Evolutionary conservation across 2,888 invertebrate genomes (phyloP).

Genomic region (Phasia obesa): DNA sequence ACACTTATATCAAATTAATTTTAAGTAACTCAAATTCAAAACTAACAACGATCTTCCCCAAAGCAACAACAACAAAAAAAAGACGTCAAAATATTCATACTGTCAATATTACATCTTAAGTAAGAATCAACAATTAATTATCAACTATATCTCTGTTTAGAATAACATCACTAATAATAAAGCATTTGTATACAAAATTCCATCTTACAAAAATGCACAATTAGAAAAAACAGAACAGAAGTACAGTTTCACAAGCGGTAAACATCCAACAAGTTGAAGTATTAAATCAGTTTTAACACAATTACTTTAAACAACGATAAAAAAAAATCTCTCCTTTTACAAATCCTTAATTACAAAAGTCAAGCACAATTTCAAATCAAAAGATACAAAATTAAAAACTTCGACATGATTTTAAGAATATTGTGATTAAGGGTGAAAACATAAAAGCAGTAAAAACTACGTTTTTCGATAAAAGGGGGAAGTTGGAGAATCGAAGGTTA

Average conservation of each 20-base stretch:
- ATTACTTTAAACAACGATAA: slow-evolving; percentile 50
- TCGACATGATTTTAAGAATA: slow-evolving; percentile 73
- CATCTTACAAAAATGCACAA: slow-evolving; percentile 64
- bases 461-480: slow-evolving; percentile 25
- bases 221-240: slow-evolving; percentile 30
- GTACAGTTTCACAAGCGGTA: slow-evolving; percentile 6
- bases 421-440: slow-evolving; percentile 60
- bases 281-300: slow-evolving; percentile 35
- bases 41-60: slow-evolving; percentile 71
- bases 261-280: slow-evolving; percentile 12
- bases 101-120: slow-evolving; percentile 58
- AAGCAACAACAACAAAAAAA: slow-evolving; percentile 20
- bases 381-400: slow-evolving; percentile 40
- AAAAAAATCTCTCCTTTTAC: neutral
- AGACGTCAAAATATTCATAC: slow-evolving; percentile 69
- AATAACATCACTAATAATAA: slow-evolving; percentile 11
- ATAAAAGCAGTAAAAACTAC: slow-evolving; percentile 24
- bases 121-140: slow-evolving; percentile 35
- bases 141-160: slow-evolving; percentile 40
- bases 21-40: slow-evolving; percentile 70
- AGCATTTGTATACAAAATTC: slow-evolving; percentile 65
- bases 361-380: slow-evolving; percentile 51
- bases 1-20: slow-evolving; percentile 61
- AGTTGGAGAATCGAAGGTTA: slow-evolving; percentile 22
- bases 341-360: slow-evolving; percentile 45